These are phyloP conservation scores for Clitarchus hookeri DNA, from an alignment of 2,888 invertebrate species.

Conservation along the genomic window DNA sequence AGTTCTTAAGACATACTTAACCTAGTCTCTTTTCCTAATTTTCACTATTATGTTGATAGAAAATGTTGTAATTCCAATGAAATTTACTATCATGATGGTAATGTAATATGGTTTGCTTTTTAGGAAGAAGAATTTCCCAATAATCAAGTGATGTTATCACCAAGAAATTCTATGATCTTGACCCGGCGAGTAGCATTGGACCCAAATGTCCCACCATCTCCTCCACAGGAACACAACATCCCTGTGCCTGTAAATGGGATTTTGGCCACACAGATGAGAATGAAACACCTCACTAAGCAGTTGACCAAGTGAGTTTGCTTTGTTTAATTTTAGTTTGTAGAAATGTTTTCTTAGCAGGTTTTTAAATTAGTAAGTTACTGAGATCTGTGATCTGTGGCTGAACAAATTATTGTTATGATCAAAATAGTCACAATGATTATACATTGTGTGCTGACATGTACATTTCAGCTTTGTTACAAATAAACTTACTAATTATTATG, in stretches of 20 bases:
- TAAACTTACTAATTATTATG: too few relatives aligned
- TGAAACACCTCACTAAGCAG: slow-evolving; percentile 65
- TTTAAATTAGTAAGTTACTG: not conserved
- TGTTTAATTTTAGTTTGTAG: slow-evolving; percentile 29
- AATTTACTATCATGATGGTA: not conserved
- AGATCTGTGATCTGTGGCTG: too few relatives aligned
- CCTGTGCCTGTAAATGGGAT: slow-evolving; percentile 39
- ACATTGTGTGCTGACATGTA: too few relatives aligned
- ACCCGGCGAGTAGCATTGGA: slow-evolving; percentile 59
- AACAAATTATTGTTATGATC: too few relatives aligned
- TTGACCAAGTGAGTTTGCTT: slow-evolving; percentile 55
- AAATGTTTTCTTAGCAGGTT: not conserved
- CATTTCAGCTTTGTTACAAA: too few relatives aligned
- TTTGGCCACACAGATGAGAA: slow-evolving; percentile 58
- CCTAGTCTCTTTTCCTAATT: too few relatives aligned
- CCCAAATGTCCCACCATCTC: slow-evolving; percentile 60
- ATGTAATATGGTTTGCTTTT: not conserved
- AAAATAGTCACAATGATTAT: too few relatives aligned
- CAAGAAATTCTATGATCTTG: slow-evolving; percentile 62
- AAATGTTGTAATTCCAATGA: too few relatives aligned
- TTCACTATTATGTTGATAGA: too few relatives aligned
- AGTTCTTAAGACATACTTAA: too few relatives aligned
- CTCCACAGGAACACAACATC: slow-evolving; percentile 53
- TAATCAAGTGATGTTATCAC: slow-evolving; percentile 60
- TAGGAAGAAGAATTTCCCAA: slow-evolving; percentile 35